Conservation (phyloP, 1,140 invertebrate genomes). For the Arctopsyche grandis region DNA sequence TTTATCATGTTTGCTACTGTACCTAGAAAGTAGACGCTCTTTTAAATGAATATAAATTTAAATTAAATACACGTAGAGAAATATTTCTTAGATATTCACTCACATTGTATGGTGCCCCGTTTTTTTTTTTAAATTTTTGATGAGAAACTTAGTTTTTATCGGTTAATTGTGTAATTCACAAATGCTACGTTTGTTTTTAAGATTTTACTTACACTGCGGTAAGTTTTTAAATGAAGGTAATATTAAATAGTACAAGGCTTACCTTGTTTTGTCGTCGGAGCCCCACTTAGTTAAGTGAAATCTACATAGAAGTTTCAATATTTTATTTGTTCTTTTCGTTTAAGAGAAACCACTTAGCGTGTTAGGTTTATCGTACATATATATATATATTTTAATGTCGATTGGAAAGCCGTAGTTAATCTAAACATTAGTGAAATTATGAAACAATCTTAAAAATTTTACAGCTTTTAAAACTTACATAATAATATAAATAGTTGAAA, state of each 20-base stretch:
- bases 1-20: slow-evolving; percentile 54
- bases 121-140: slow-evolving; percentile 8
- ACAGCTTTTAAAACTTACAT: neutral
- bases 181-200: no score
- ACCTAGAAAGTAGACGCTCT: slow-evolving; percentile 53
- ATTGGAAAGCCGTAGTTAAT: neutral
- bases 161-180: neutral
- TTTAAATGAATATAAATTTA: no score
- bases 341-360: neutral
- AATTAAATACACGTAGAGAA: slow-evolving; percentile 47
- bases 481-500: slow-evolving; percentile 5
- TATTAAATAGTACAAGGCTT: no score
- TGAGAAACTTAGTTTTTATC: neutral
- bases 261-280: no score
- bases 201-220: no score
- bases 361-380: slow-evolving; percentile 4
- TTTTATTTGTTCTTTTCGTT: neutral
- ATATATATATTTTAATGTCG: neutral
- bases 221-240: no score
- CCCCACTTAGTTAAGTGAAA: no score
- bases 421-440: slow-evolving; percentile 7
- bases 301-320: no score
- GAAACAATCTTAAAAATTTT: slow-evolving; percentile 17
- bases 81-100: slow-evolving; percentile 37
- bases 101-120: slow-evolving; percentile 36